Conservation (phyloP, 1,140 invertebrate species). For the Diorhabda elongata region DNA sequence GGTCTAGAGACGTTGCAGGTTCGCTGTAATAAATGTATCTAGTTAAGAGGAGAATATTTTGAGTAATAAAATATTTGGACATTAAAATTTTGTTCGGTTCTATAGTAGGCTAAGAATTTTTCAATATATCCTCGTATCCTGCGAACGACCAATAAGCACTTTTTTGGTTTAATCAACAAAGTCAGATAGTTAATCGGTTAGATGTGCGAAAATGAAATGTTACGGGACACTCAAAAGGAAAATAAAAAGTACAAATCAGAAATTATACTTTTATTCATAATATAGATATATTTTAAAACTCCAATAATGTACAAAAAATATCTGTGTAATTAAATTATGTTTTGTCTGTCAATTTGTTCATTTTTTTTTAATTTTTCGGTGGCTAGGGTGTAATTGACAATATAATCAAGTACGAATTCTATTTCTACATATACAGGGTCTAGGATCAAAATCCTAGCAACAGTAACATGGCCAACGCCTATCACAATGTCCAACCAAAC, state of each 20-base stretch:
- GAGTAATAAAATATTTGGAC: too few species aligned
- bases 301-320: conserved; percentile 55
- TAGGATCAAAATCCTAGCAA: conserved; percentile 47
- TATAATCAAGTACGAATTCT: conserved; percentile 48
- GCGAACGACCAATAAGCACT: too few species aligned
- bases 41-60: too few species aligned
- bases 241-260: conserved; percentile 30
- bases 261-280: conserved; percentile 47
- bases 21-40: too few species aligned
- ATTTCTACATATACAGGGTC: conserved; percentile 45
- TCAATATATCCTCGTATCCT: too few species aligned
- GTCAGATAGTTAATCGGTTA: too few species aligned
- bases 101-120: too few species aligned
- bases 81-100: too few species aligned
- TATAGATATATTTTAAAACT: conserved; percentile 54
- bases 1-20: too few species aligned
- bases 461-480: conserved; percentile 49
- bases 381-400: conserved; percentile 48
- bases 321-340: conserved; percentile 53
- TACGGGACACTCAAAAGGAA: too few species aligned
- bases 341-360: conserved; percentile 49
- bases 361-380: conserved; percentile 43
- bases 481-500: conserved; percentile 50
- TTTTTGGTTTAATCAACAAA: too few species aligned
- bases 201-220: too few species aligned